These are phyloP conservation scores for Centropyge bicolor DNA, from an alignment of 2,797 vertebrate species.

Conservation along the genomic window DNA sequence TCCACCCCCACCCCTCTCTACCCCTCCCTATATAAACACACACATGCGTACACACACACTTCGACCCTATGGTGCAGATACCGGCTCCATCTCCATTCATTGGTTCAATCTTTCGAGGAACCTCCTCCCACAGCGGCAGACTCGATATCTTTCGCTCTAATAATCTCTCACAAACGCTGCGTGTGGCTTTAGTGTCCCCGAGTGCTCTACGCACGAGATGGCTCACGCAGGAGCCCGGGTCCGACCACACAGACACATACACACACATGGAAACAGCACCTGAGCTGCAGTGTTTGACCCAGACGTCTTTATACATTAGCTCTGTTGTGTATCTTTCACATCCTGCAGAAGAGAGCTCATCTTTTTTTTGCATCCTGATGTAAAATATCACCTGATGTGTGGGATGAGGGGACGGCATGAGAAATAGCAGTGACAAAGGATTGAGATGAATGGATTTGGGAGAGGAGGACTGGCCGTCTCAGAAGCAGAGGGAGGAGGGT, in stretches of 20 bases:
- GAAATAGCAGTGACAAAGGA: slow-evolving; percentile 61
- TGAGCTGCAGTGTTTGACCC: background rate
- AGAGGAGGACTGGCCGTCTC: slow-evolving; percentile 53
- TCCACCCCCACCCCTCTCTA: too few relatives aligned
- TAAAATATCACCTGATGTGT: slow-evolving; percentile 55
- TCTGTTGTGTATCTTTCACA: background rate
- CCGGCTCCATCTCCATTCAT: slow-evolving; percentile 60
- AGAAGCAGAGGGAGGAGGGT: slow-evolving; percentile 39
- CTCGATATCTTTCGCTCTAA: slow-evolving; percentile 85
- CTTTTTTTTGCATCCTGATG: slow-evolving; percentile 27
- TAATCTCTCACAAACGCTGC: slow-evolving; percentile 83
- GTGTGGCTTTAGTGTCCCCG: slow-evolving; percentile 76
- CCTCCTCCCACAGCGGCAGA: slow-evolving; percentile 80
- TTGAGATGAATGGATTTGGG: slow-evolving; percentile 57
- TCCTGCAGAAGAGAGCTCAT: slow-evolving; percentile 17
- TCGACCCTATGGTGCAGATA: slow-evolving; percentile 60
- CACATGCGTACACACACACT: slow-evolving; percentile 51
- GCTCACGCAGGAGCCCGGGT: slow-evolving; percentile 36
- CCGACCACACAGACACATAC: slow-evolving; percentile 33
- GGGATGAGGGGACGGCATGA: slow-evolving; percentile 46
- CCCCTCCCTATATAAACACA: slow-evolving; percentile 37
- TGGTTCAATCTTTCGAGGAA: slow-evolving; percentile 82
- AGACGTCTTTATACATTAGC: background rate
- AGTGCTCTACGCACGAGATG: slow-evolving; percentile 77
- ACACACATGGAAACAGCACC: background rate